These are phyloP conservation scores for Labia minor DNA, from an alignment of 2,888 invertebrate species.

Conservation along the genomic window DNA sequence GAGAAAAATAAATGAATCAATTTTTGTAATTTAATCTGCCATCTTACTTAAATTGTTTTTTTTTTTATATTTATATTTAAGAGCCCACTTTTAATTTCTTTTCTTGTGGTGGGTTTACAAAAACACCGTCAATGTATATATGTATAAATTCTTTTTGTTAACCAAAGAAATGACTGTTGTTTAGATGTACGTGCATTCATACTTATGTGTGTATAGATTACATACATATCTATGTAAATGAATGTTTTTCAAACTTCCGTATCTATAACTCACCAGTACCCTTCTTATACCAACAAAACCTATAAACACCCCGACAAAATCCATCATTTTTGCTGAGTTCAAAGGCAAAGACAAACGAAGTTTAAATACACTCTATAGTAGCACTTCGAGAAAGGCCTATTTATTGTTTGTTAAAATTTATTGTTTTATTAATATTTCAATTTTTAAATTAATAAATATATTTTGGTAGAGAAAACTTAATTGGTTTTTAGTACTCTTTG, in stretches of 20 bases:
- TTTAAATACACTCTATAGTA: background rate
- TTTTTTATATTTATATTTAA: no score
- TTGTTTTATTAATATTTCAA: background rate
- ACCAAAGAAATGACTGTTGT: slow-evolving; percentile 13
- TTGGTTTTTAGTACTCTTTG: background rate
- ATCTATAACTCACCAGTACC: background rate
- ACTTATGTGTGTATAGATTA: background rate
- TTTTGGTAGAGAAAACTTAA: no score
- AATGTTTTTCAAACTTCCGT: background rate
- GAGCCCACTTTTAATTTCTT: no score
- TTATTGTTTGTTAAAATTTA: background rate
- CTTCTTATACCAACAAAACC: no score
- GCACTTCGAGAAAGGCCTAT: background rate
- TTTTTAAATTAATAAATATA: background rate
- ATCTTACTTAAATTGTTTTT: no score
- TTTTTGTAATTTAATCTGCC: no score
- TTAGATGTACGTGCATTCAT: background rate
- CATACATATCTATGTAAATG: background rate
- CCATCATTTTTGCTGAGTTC: no score
- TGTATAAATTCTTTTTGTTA: background rate
- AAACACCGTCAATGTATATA: background rate
- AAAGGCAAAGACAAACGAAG: background rate
- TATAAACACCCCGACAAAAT: no score
- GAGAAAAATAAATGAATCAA: no score
- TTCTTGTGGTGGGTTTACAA: no score